Evolutionary conservation across 92 coral and sea anemone species (phyloP), one percentile per base, ranked within the genome.

Genomic region (Phenganax stokvisi): DNA sequence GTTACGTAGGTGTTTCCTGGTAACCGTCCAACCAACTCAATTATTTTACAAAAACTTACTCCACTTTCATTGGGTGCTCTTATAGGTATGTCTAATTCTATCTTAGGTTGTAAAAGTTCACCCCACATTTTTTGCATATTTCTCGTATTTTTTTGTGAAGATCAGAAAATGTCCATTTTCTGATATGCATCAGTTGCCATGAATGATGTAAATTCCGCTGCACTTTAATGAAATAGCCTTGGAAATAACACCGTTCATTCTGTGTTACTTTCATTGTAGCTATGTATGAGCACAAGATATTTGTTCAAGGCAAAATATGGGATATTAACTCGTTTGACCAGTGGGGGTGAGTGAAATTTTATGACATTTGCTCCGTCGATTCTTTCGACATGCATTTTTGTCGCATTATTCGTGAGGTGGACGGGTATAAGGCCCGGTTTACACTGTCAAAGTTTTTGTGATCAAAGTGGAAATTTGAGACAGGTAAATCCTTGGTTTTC

Each of bases 231-330:
- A 37, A 37, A 37, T 37, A 37, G 3, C 47, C 47, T 37, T 37
- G 47, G 47, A 37, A 37, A 37, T 1, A 37, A 37, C 47, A 5
- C 47, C 5, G 47, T 5, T 10, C 9, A 29, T 20, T 30, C 31
- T 0, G 9, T 15, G 54, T 80, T 11, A 13, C 12, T 57, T 58
- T 71, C 51, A 20, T 78, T 57, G 4, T 82, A 93, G 98, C 93
- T 7, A 91, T 93, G 98, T 93, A 93, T 51, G 97, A 93, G 66
- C 98, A 93, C 88, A 93, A 93, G 92, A 93, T 93, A 80, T 93
- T 93, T 81, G 90, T 92, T 27, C 97, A 93, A 67, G 98, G 98
- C 13, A 96, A 89, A 55, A 85, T 91, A 51, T 93, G 97, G 98
- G 93, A 90, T 57, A 91, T 93, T 62, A 91, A 93, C 86, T 93